These are phyloP conservation scores for Gryon sp. DNA, from an alignment of 1,140 invertebrate genomes.

Conservation along the genomic window DNA sequence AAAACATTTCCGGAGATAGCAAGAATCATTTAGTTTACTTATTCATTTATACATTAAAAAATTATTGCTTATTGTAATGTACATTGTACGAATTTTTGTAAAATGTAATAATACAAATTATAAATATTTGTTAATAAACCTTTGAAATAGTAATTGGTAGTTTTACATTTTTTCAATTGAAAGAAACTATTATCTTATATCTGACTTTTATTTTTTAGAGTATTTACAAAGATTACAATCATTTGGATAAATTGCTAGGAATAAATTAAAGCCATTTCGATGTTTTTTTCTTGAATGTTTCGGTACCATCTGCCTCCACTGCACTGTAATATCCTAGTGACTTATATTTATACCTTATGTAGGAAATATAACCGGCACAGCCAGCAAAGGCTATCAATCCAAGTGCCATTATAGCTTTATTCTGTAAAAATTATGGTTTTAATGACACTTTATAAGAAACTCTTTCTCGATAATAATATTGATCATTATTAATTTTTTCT, in stretches of 20 bases:
- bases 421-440: constrained; percentile 82
- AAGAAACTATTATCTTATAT: too few relatives aligned
- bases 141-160: too few relatives aligned
- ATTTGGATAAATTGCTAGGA: neutral
- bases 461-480: too few relatives aligned
- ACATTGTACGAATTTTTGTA: too few relatives aligned
- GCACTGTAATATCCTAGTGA: constrained; percentile 88
- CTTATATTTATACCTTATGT: constrained; percentile 89
- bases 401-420: constrained; percentile 88
- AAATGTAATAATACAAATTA: too few relatives aligned
- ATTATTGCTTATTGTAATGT: too few relatives aligned
- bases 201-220: neutral
- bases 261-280: constrained; percentile 85
- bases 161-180: neutral
- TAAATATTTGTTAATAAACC: too few relatives aligned
- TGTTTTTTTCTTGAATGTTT: constrained; percentile 86
- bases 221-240: constrained; percentile 15
- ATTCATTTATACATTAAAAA: too few relatives aligned
- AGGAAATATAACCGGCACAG: constrained; percentile 86
- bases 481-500: too few relatives aligned
- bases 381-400: constrained; percentile 84
- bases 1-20: too few relatives aligned
- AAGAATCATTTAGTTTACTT: too few relatives aligned
- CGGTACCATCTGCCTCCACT: constrained; percentile 85
- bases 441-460: neutral